Conservation (phyloP, 2,113 vertebrate species). For the Aspidoscelis tigris region DNA sequence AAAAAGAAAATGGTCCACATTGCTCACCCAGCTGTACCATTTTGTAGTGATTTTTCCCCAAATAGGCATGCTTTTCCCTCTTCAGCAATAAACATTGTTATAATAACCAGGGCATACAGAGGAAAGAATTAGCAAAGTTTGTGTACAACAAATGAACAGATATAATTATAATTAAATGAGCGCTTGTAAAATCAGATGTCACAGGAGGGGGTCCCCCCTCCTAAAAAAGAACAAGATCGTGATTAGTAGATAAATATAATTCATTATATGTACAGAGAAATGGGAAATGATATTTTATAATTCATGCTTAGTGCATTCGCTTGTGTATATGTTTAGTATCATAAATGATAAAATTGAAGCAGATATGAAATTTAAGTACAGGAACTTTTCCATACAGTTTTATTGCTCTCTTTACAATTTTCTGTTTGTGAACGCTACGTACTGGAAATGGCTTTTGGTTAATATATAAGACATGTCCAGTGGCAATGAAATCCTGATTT, state of each 20-base stretch:
- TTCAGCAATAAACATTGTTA: neutral
- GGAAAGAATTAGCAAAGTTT: constrained; percentile 29
- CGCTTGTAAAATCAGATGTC: constrained; percentile 36
- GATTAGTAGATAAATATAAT: constrained; percentile 41
- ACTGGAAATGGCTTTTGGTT: neutral
- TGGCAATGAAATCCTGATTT: neutral
- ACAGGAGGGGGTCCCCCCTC: neutral
- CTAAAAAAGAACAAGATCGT: constrained; percentile 12
- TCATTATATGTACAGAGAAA: neutral
- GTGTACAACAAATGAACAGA: constrained; percentile 29
- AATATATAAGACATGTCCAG: neutral
- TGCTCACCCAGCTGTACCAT: neutral
- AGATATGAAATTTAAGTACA: neutral
- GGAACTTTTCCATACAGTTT: constrained; percentile 7
- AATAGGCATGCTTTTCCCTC: constrained; percentile 21
- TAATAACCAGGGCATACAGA: constrained; percentile 24
- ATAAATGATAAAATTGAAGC: constrained; percentile 25
- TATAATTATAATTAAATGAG: constrained; percentile 45
- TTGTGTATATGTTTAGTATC: constrained; percentile 29
- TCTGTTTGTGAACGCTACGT: neutral
- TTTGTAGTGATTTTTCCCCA: constrained; percentile 20
- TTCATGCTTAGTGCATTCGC: neutral
- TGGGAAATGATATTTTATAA: constrained; percentile 20
- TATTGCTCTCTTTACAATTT: neutral
- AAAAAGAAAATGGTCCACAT: constrained; percentile 3